Evolutionary conservation across 2,888 invertebrate genomes (phyloP).

Genomic region (Drosophila algonquin): DNA sequence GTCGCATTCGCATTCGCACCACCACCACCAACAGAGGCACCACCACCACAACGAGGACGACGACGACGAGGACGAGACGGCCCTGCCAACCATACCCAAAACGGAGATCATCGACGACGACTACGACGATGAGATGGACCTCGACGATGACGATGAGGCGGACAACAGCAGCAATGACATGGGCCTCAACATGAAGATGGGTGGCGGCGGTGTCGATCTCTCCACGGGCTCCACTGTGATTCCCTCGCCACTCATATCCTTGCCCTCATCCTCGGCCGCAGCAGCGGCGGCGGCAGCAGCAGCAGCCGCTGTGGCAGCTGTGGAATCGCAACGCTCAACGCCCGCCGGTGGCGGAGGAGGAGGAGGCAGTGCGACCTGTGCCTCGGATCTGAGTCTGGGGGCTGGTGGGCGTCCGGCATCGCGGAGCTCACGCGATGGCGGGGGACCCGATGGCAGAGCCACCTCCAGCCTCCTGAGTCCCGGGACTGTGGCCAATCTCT

Average conservation of each 20-base stretch:
- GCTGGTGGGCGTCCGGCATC: slow-evolving; percentile 65
- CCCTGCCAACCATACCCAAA: slow-evolving; percentile 63
- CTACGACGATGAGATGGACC: slow-evolving; percentile 83
- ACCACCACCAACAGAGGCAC: not conserved
- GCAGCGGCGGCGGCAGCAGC: slow-evolving; percentile 59
- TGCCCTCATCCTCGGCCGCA: slow-evolving; percentile 60
- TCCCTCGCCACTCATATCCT: slow-evolving; percentile 64
- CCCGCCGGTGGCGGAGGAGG: slow-evolving; percentile 59
- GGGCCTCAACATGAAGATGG: slow-evolving; percentile 88
- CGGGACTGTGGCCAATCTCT: slow-evolving; percentile 86
- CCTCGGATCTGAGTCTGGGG: slow-evolving; percentile 71
- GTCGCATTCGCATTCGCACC: slow-evolving; percentile 6
- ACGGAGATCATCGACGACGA: slow-evolving; percentile 76
- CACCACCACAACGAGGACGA: slow-evolving; percentile 34
- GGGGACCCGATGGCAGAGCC: slow-evolving; percentile 66
- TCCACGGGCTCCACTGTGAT: slow-evolving; percentile 82
- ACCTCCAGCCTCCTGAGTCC: slow-evolving; percentile 75
- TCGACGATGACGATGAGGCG: slow-evolving; percentile 86
- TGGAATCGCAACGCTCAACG: slow-evolving; percentile 81
- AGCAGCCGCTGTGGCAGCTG: slow-evolving; percentile 54
- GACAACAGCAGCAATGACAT: slow-evolving; percentile 86
- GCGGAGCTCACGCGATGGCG: slow-evolving; percentile 69
- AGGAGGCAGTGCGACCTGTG: slow-evolving; percentile 42
- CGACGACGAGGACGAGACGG: slow-evolving; percentile 46
- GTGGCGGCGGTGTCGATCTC: slow-evolving; percentile 67